Conservation (phyloP, 2,797 vertebrate species). For the Acrossocheilus wenchowensis region DNA sequence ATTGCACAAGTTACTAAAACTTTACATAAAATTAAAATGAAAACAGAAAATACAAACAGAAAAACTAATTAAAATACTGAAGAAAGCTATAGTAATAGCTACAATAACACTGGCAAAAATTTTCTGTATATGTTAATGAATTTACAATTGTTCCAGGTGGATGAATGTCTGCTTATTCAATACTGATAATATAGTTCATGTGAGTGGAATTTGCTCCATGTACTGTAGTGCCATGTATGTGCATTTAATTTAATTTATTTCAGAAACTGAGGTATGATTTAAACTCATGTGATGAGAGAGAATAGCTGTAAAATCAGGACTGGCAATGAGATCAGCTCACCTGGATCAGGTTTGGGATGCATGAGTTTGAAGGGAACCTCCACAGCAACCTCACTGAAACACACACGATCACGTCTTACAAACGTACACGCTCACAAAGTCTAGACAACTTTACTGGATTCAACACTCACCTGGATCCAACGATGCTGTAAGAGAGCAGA, state of each 20-base stretch:
- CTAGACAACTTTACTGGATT: background rate
- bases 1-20: background rate
- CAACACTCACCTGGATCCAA: conserved; percentile 67
- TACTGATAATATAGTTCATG: background rate
- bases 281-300: background rate
- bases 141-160: background rate
- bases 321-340: conserved; percentile 65
- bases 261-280: background rate
- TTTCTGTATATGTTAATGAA: background rate
- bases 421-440: background rate
- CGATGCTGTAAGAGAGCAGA: conserved; percentile 55
- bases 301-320: background rate
- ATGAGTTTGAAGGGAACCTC: conserved; percentile 92
- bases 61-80: background rate
- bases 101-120: background rate
- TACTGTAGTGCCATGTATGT: background rate
- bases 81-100: background rate
- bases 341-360: conserved; percentile 88
- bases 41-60: background rate
- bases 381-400: conserved; percentile 85
- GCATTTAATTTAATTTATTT: background rate
- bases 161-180: background rate
- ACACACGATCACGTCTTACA: background rate
- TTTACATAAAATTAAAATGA: too few species aligned
- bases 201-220: background rate